These are phyloP conservation scores for Cryptoblepharus egeriae DNA, from an alignment of 2,797 vertebrate species.

Conservation along the genomic window DNA sequence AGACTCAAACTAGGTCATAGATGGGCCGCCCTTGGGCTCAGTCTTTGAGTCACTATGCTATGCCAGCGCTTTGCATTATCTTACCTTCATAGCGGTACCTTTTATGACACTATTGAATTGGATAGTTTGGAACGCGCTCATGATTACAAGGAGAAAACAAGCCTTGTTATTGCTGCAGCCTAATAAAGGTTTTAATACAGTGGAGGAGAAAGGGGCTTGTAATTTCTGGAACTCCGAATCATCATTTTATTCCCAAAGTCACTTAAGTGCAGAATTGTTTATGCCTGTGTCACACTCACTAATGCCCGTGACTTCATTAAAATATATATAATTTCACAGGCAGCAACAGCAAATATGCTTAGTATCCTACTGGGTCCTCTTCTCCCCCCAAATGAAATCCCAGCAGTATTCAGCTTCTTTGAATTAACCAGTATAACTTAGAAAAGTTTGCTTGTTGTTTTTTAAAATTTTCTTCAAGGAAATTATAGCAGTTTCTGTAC, in stretches of 20 bases:
- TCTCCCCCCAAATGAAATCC: background rate
- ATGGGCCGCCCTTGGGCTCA: too few species aligned
- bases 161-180: background rate
- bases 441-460: background rate
- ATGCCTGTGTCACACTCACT: background rate
- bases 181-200: constrained; percentile 7
- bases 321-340: background rate
- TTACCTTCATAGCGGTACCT: background rate
- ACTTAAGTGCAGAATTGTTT: background rate
- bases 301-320: constrained; percentile 14
- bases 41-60: too few species aligned
- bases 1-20: too few species aligned
- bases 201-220: background rate
- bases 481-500: background rate
- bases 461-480: background rate
- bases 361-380: constrained; percentile 31
- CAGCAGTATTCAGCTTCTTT: background rate
- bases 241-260: background rate
- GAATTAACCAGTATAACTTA: background rate
- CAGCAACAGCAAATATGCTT: background rate
- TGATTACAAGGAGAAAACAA: background rate
- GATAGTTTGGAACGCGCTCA: background rate
- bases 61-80: too few species aligned
- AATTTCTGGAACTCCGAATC: background rate
- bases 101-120: background rate